Evolutionary conservation across 2,113 vertebrate species (phyloP), one percentile per base, ranked within the genome.

Genomic region (Strigops habroptila): DNA sequence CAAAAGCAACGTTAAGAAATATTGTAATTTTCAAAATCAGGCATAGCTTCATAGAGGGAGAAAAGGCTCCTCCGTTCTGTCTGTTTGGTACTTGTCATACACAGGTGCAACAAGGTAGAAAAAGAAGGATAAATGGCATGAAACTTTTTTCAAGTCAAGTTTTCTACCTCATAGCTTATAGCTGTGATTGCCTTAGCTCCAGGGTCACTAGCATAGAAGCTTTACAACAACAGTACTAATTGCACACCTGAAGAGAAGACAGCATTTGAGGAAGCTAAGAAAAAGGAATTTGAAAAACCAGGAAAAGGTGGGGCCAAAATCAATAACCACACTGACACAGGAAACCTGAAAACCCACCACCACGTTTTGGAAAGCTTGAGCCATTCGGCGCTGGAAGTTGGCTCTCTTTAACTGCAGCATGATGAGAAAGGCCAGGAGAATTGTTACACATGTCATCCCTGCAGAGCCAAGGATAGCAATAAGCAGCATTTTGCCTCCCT

Each of bases 391-490:
- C 90, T 99, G 99, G 85, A 99, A 97, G 30, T 98, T 98, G 69
- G 98, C 98, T 90, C 98, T 93, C 96, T 98, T 99, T 90, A 99
- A 62, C 78, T 99, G 98, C 80, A 99, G 88, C 97, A 99, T 98
- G 76, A 99, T 99, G 85, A 98, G 97, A 96, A 99, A 99, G 81
- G 98, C 98, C 82, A 99, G 86, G 19, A 99, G 97, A 90, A 99
- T 98, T 2, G 99, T 99, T 77, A 99, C 95, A 87, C 99, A 99
- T 28, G 99, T 99, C 98, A 99, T 99, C 23, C 98, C 99, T 67
- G 98, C 98, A 1, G 99, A 99, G n/a, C 99, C 98, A 43, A 99
- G 98, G 64, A 99, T 99, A 41, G 98, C 99, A 85, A 98, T 98
- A n/a, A 99, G 98, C 81, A 99, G 96, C 98, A 99, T 98, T 95